Conservation (phyloP, 2,797 vertebrate genomes). For the Otolemur crassicaudatus region DNA sequence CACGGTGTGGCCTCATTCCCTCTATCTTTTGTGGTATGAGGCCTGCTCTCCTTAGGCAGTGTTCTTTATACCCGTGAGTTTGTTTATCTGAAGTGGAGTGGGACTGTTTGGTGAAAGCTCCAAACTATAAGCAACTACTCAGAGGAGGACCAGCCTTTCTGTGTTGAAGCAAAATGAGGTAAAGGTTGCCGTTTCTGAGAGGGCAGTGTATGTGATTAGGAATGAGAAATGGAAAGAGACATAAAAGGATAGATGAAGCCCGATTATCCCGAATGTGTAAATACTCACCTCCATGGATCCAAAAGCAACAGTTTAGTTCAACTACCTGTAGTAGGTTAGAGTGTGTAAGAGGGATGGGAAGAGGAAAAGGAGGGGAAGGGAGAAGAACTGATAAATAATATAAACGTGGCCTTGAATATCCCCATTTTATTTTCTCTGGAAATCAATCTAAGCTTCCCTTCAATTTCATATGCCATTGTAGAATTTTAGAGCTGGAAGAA, state of each 20-base stretch:
- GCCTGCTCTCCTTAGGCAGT: neutral
- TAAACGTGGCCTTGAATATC: conserved; percentile 23
- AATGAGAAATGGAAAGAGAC: conserved; percentile 31
- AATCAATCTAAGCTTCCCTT: neutral
- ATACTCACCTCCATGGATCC: neutral
- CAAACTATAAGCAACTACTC: neutral
- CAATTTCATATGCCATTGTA: neutral
- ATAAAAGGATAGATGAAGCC: neutral
- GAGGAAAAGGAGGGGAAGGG: neutral
- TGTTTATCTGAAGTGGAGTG: neutral
- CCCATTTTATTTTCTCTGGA: neutral
- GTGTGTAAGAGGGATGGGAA: neutral
- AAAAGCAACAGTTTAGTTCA: neutral
- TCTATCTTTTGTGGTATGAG: neutral
- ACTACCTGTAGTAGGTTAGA: neutral
- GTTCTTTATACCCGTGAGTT: neutral
- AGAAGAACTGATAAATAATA: neutral
- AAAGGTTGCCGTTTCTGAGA: neutral
- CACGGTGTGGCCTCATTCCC: neutral
- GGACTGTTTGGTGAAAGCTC: neutral
- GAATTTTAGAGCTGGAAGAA: conserved; percentile 18
- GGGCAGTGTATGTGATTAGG: neutral
- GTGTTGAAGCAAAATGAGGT: neutral
- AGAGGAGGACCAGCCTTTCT: neutral
- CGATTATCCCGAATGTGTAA: neutral